Conservation (phyloP, 2,797 vertebrate genomes). For the Pipistrellus kuhlii region DNA sequence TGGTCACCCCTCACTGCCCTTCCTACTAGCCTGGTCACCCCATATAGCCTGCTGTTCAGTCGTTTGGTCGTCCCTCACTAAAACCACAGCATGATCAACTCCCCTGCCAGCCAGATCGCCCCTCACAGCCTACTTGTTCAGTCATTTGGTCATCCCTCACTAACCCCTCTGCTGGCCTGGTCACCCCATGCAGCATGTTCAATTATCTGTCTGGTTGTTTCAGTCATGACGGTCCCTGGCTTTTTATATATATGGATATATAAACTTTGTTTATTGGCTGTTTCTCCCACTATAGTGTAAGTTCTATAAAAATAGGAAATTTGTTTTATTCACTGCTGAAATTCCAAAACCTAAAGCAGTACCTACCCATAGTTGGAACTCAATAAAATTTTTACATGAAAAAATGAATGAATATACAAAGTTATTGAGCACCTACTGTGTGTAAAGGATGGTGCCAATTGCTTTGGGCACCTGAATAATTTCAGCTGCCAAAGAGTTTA, state of each 20-base stretch:
- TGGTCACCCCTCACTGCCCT: too few relatives aligned
- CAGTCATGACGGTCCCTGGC: too few relatives aligned
- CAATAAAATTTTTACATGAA: conserved; percentile 11
- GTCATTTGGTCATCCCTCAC: too few relatives aligned
- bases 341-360: not conserved
- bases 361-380: not conserved
- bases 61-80: too few relatives aligned
- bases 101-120: too few relatives aligned
- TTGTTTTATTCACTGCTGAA: conserved; percentile 23
- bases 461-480: not conserved
- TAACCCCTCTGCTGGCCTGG: too few relatives aligned
- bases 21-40: too few relatives aligned
- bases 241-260: not conserved
- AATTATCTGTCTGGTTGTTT: too few relatives aligned
- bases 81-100: too few relatives aligned
- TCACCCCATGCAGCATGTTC: too few relatives aligned
- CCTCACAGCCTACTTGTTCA: too few relatives aligned
- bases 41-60: too few relatives aligned
- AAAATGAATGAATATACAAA: not conserved
- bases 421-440: not conserved
- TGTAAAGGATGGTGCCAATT: not conserved
- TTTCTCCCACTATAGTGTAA: not conserved
- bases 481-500: not conserved
- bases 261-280: not conserved
- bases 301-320: not conserved